Evolutionary conservation across 2,113 vertebrate genomes (phyloP), one percentile per base, ranked within the genome.

Genomic region (Emydocephalus ijimae): DNA sequence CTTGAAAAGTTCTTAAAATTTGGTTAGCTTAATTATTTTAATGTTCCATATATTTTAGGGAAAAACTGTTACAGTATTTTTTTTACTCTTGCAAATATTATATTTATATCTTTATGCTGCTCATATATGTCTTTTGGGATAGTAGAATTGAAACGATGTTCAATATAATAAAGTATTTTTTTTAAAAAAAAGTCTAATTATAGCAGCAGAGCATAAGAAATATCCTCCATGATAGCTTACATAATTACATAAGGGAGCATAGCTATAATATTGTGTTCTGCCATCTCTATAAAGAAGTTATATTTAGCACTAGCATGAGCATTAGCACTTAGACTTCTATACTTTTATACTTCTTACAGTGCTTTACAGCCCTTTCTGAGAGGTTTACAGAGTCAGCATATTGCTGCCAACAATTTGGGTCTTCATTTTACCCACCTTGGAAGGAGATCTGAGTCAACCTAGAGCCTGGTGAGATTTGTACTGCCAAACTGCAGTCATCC

Each of bases 161-260:
- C 34, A 0, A 3, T 81, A 14, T 0, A 3, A 3, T 4, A 26
- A 11, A 29, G 3, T 56, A 85, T 50, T 54, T 0, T 59, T 59
- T 59, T 64, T 3, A 10, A 69, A 64, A 34, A 0, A 92, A 92
- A 18, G 87, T 24, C 88, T 81, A 29, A 0, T 88, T 56, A 0
- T 8, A 0, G n/a, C 18, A 69, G 11, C 24, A 50, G 20, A 2
- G 43, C 86, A 57, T 88, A 21, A 39, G 29, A 54, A 21, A 85
- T 50, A 87, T n/a, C 29, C 0, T 57, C 54, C 29, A n/a, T 61
- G 50, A 87, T 52, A 39, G 39, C 4, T 55, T 61, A 3, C 18
- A 88, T 93, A 92, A 61, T 87, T 91, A 92, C 85, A 85, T 89
- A 57, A 48, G 81, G 92, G 88, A 55, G 85, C 26, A 54, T 91